Evolutionary conservation across 2,888 invertebrate species (phyloP).

Genomic region (Metalampra italica): DNA sequence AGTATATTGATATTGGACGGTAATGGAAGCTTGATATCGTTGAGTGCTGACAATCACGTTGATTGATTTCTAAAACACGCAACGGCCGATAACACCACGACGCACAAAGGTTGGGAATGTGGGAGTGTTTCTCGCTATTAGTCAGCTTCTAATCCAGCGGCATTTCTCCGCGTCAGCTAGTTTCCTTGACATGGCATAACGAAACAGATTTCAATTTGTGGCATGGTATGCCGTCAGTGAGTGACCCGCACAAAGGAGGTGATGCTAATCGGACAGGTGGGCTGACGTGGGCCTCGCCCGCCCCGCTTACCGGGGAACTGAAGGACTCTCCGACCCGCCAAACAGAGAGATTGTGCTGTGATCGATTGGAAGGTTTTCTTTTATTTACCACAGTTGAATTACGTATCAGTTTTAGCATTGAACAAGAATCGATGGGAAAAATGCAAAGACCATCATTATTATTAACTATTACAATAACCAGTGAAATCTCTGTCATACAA

Average conservation of each 20-base stretch:
- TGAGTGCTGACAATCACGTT: slow-evolving; percentile 60
- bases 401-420: too few species aligned
- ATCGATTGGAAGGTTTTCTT: slow-evolving; percentile 52
- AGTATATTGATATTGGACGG: slow-evolving; percentile 47
- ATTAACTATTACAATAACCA: neutral
- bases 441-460: neutral
- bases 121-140: slow-evolving; percentile 42
- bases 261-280: slow-evolving; percentile 76
- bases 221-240: slow-evolving; percentile 50
- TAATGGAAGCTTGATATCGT: slow-evolving; percentile 59
- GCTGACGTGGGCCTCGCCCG: slow-evolving; percentile 48
- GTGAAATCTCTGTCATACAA: slow-evolving; percentile 8
- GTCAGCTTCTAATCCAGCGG: slow-evolving; percentile 62
- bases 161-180: slow-evolving; percentile 58
- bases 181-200: slow-evolving; percentile 66
- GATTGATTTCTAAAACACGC: slow-evolving; percentile 65
- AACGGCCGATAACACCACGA: slow-evolving; percentile 22
- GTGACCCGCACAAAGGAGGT: slow-evolving; percentile 67
- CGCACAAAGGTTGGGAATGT: slow-evolving; percentile 25
- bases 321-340: slow-evolving; percentile 30
- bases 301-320: slow-evolving; percentile 25
- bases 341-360: slow-evolving; percentile 44
- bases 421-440: neutral
- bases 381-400: slow-evolving; percentile 16
- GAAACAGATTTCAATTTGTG: slow-evolving; percentile 72